Evolutionary conservation across 1,140 invertebrate species (phyloP).

Genomic region (Ylistrum balloti): DNA sequence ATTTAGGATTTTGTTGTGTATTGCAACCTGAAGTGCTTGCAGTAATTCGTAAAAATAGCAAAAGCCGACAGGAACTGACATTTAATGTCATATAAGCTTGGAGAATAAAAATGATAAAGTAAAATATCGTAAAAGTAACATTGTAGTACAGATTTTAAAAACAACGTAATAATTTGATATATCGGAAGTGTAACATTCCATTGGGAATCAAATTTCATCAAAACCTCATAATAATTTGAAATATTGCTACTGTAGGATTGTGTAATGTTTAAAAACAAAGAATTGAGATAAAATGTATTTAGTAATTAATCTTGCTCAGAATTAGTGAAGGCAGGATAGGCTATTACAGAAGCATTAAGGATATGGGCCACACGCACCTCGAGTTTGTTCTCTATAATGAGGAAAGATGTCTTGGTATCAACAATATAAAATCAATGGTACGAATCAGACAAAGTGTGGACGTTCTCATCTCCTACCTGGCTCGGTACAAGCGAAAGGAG

Average conservation of each 20-base stretch:
- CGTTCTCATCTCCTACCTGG: neutral
- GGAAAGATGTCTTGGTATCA: neutral
- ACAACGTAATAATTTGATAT: neutral
- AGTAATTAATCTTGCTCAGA: neutral
- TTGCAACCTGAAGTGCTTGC: no score
- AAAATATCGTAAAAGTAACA: neutral
- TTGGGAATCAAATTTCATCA: neutral
- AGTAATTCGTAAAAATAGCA: no score
- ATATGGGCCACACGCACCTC: neutral
- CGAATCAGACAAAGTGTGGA: neutral
- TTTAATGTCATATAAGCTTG: no score
- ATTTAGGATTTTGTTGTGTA: no score
- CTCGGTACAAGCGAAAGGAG: neutral
- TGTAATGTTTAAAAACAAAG: neutral
- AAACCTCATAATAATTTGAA: neutral
- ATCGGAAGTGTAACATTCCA: neutral
- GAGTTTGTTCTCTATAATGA: neutral
- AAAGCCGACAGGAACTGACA: no score
- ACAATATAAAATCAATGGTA: neutral
- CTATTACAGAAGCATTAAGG: neutral
- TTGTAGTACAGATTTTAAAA: neutral
- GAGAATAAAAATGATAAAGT: no score
- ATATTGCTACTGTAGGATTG: neutral
- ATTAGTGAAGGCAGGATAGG: neutral
- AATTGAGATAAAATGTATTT: conserved; percentile 16